These are phyloP conservation scores for Poeciliopsis presidionis DNA, from an alignment of 2,797 vertebrate species.

Conservation along the genomic window DNA sequence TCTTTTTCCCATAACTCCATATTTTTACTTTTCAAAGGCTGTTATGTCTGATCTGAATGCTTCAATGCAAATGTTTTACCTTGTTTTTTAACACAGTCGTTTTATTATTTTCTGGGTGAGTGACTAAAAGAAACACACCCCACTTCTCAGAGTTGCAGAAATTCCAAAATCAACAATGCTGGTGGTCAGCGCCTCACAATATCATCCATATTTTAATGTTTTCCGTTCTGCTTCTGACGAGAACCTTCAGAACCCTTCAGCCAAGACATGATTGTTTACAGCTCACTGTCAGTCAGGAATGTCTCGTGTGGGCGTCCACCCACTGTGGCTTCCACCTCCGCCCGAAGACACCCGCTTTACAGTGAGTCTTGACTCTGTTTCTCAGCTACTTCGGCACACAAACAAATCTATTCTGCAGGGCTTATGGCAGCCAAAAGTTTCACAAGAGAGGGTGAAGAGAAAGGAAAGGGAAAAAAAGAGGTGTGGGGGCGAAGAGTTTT, in stretches of 20 bases:
- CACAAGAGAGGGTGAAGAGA: slow-evolving; percentile 35
- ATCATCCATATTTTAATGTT: too few relatives aligned
- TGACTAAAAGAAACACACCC: too few relatives aligned
- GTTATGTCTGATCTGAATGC: too few relatives aligned
- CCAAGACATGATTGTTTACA: slow-evolving; percentile 55
- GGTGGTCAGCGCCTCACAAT: too few relatives aligned
- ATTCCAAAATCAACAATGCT: too few relatives aligned
- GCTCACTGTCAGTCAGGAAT: slow-evolving; percentile 54
- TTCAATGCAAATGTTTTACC: too few relatives aligned
- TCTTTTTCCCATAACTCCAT: too few relatives aligned
- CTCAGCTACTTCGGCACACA: slow-evolving; percentile 59
- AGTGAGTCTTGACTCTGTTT: slow-evolving; percentile 47
- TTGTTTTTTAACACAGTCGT: too few relatives aligned
- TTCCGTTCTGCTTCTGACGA: neutral
- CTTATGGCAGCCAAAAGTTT: slow-evolving; percentile 56
- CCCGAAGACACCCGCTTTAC: slow-evolving; percentile 47
- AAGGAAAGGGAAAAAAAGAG: slow-evolving; percentile 20
- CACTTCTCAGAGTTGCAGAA: too few relatives aligned
- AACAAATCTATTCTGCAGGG: slow-evolving; percentile 63
- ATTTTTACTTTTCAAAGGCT: too few relatives aligned
- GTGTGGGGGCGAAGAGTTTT: slow-evolving; percentile 50
- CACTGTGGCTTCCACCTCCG: slow-evolving; percentile 45
- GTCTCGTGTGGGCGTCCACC: slow-evolving; percentile 66
- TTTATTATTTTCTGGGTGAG: too few relatives aligned
- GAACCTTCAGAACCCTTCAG: slow-evolving; percentile 20